Base-by-base conservation (phyloP, 2,797 vertebrate species). In the Enteromius radiatus region DNA sequence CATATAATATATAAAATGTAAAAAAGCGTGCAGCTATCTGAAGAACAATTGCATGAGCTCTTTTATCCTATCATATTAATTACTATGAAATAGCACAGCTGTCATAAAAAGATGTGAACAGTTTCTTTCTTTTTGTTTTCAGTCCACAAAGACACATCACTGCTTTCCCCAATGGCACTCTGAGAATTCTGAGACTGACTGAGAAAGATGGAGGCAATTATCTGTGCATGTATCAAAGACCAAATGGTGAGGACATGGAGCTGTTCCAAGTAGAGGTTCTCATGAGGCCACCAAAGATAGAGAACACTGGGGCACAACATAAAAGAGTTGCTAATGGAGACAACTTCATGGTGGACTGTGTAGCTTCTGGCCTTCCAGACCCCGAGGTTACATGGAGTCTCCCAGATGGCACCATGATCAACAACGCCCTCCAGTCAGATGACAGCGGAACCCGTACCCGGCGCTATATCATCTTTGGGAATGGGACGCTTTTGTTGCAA, bases 351-450 rank as follows among this genome's bases (percentile, higher is more conserved):
- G 94, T 96, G 70, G 95, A 96, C 84, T 96, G 95, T 90, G 92
- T 95, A 77, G 94, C 93, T 76, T 94, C 93, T 11, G 95, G 95
- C 70, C 91, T 95, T 45, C 95, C 95, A n/a, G 90, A 95, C 87
- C 95, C 95, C 38, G 92, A 95, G 1, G 93, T 96, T 76, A 94
- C 92, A 68, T 96, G 95, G 95, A 94, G 93, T 85, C 92, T 96
- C 14, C 95, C 95, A 21, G 95, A 95, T 89, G 95, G 95, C 80
- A 96, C 95, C 33, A 84, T 94, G 77, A 91, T 95, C 86, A 96
- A 94, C 90, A 95, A 95, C 0, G 94, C 92, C 7, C 92, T 95
- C 71, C 95, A 95, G 45, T 94, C 93, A 1, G 95, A 95, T 23
- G 93, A 94, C 89, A 95, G 91, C 0, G 93, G 94, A 76, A 71